Evolutionary conservation across 2,888 invertebrate species (phyloP).

Genomic region (Nebria salina): DNA sequence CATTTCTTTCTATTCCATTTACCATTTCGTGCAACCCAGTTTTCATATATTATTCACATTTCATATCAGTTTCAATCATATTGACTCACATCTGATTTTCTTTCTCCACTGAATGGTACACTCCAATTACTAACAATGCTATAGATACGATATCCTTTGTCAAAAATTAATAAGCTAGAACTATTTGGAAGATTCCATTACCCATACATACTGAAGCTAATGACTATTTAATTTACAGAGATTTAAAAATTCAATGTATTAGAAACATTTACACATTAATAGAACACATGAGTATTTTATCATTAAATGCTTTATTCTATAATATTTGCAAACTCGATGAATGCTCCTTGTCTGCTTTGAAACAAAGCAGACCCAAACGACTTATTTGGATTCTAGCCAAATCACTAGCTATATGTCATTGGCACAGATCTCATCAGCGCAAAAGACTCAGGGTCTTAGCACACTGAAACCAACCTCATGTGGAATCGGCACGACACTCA

Average conservation of each 20-base stretch:
- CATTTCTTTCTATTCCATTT: neutral
- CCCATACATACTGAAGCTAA: no score
- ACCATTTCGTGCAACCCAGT: neutral
- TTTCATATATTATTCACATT: constrained; percentile 1
- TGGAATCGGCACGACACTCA: constrained; percentile 23
- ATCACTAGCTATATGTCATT: constrained; percentile 47
- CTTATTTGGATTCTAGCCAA: constrained; percentile 43
- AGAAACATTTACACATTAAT: no score
- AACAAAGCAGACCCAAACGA: constrained; percentile 7
- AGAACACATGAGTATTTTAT: no score
- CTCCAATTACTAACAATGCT: neutral
- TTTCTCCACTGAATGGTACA: neutral
- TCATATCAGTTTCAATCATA: neutral
- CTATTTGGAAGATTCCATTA: neutral
- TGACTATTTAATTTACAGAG: no score
- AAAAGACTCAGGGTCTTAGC: constrained; percentile 6
- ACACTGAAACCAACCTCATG: neutral
- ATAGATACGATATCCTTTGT: neutral
- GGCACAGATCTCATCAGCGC: constrained; percentile 41
- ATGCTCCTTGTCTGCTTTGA: neutral
- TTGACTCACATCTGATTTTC: neutral
- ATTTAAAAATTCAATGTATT: no score
- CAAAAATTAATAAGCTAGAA: neutral
- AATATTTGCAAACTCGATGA: neutral
- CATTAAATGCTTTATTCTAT: no score